These are phyloP conservation scores for Egretta garzetta DNA, from an alignment of 2,113 vertebrate genomes.

Conservation along the genomic window DNA sequence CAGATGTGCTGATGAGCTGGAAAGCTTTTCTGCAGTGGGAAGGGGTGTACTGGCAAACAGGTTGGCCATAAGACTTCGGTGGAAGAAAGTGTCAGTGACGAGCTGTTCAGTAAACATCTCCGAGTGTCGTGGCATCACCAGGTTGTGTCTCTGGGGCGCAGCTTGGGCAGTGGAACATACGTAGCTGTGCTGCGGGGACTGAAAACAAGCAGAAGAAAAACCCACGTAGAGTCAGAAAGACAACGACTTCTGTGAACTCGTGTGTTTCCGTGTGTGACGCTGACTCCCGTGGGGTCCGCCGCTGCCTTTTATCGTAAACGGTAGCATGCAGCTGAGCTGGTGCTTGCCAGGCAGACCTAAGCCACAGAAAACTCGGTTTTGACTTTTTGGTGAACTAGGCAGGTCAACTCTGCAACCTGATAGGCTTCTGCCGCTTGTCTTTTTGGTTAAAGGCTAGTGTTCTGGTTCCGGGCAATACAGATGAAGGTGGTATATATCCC, in stretches of 20 bases:
- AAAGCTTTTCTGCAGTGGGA: not conserved
- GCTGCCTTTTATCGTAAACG: slow-evolving; percentile 14
- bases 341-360: not conserved
- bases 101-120: not conserved
- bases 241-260: not conserved
- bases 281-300: not conserved
- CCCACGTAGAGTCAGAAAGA: not conserved
- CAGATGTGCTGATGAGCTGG: not conserved
- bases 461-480: not conserved
- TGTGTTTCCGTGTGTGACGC: not conserved
- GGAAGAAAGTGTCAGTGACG: not conserved
- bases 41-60: not conserved
- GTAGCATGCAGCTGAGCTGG: not conserved
- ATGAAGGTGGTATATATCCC: not conserved
- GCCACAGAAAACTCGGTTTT: not conserved
- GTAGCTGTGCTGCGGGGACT: not conserved
- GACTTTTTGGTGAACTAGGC: not conserved
- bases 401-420: not conserved
- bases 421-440: rapidly evolving
- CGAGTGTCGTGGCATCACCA: not conserved
- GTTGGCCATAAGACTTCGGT: not conserved
- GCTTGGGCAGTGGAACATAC: not conserved
- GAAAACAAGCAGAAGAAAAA: slow-evolving; percentile 5
- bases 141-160: not conserved
- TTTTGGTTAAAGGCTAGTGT: not conserved